Evolutionary conservation across 2,113 vertebrate genomes (phyloP).

Genomic region (Bucco capensis): DNA sequence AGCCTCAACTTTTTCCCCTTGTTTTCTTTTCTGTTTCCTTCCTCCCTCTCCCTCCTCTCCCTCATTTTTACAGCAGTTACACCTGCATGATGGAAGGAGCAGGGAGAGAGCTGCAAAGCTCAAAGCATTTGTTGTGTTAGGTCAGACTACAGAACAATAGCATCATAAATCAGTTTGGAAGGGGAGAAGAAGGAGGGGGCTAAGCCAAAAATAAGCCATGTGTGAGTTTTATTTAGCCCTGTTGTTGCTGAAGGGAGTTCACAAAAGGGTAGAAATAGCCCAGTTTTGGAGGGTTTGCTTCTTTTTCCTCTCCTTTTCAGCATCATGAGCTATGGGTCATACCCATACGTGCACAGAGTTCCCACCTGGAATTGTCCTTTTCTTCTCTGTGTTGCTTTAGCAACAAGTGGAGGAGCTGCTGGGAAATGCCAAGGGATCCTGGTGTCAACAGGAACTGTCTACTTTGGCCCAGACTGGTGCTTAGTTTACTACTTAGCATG

Average conservation of each 20-base stretch:
- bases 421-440: background rate
- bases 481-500: background rate
- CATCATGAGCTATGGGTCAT: background rate
- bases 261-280: background rate
- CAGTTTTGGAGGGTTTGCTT: rapidly evolving
- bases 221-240: background rate
- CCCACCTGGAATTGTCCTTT: background rate
- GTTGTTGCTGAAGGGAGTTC: background rate
- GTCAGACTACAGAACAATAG: background rate
- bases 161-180: background rate
- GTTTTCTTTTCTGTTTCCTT: background rate
- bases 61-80: background rate
- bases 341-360: background rate
- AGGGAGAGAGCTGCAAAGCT: background rate
- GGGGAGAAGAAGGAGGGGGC: rapidly evolving
- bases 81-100: background rate
- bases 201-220: background rate
- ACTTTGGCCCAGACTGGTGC: background rate
- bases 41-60: background rate
- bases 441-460: background rate
- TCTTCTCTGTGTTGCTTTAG: background rate
- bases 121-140: background rate
- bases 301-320: background rate
- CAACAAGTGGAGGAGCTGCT: background rate
- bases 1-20: background rate